These are phyloP conservation scores for Drosophila lutescens DNA, from an alignment of 2,888 invertebrate species.

Conservation along the genomic window DNA sequence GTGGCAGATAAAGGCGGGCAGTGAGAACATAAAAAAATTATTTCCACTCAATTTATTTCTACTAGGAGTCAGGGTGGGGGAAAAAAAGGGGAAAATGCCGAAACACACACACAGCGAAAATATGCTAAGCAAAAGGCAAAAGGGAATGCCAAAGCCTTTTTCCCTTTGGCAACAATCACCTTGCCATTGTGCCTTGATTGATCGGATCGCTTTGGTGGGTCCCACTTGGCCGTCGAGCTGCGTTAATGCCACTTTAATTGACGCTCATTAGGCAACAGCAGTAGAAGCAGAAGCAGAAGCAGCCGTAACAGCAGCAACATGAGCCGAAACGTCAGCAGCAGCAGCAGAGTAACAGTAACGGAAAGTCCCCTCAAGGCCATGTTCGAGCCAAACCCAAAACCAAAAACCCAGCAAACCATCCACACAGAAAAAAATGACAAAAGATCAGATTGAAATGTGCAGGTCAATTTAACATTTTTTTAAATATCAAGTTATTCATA, in stretches of 20 bases:
- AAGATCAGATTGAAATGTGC: too few species aligned
- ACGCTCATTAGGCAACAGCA: conserved; percentile 61
- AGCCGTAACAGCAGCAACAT: conserved; percentile 8
- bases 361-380: conserved; percentile 4
- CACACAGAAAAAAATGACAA: not conserved
- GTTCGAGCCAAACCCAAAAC: not conserved
- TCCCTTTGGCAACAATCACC: conserved; percentile 29
- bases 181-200: conserved; percentile 37
- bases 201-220: conserved; percentile 41
- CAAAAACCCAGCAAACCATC: not conserved
- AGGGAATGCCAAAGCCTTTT: too few species aligned
- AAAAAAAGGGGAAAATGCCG: conserved; percentile 27
- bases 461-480: too few species aligned
- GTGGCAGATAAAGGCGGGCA: conserved; percentile 19
- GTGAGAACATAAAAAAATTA: conserved; percentile 50
- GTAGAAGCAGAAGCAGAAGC: conserved; percentile 1
- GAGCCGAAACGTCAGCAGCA: conserved; percentile 3
- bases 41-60: conserved; percentile 74
- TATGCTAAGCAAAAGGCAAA: conserved; percentile 3
- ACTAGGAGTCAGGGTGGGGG: conserved; percentile 23
- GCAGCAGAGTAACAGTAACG: not conserved
- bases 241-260: conserved; percentile 72
- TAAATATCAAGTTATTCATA: too few species aligned
- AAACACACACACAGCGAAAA: conserved; percentile 3
- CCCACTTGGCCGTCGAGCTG: conserved; percentile 53